Base-by-base conservation (phyloP, 2,888 invertebrate species). In the Panopea generosa region DNA sequence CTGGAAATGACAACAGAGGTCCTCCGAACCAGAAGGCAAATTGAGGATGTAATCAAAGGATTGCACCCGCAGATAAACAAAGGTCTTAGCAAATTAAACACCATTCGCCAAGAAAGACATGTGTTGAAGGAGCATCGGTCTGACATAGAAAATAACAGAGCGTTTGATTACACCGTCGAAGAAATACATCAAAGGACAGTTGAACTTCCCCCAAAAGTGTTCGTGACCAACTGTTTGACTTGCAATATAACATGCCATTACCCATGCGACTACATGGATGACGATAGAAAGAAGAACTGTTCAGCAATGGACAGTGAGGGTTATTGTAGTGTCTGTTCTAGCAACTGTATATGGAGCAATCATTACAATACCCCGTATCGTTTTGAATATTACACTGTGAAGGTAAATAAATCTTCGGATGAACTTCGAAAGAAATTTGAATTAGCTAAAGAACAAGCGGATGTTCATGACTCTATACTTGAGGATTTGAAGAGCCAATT, bases 201-300 rank as follows among this genome's bases (percentile, higher is more conserved):
- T 14, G 65, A 70, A 3, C 50, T 81, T 7, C 67, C 63, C 1
- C 38, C 27, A 40, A 77, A 77, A 1, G 22, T 49, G 14, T 63
- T 77, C 49, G 77, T 75, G 2, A 75, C 82, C 20, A 82, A 75
- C 24, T 82, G 82, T 47, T 38, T 75, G 9, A 50, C 18, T n/a
- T 82, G 82, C 38, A 49, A 72, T 26, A 24, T 61, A 2, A 77
- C 82, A 0, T 82, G 82, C 40, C 82, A 82, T 26, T 20, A 65
- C 9, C 24, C 49, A 22, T 82, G 82, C 38, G 18, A 2, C 0
- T 65, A 78, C 61, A 38, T 82, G n/a, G 65, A 85, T 18, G 81
- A 88, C 59, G 62, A 38, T 1, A 66, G 78, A 9, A 88, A 88
- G 57, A n/a, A 1, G 4, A 7, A 27, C 1, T 88, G 88, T 52